Evolutionary conservation across 2,113 vertebrate species (phyloP).

Genomic region (Delphinus delphis): DNA sequence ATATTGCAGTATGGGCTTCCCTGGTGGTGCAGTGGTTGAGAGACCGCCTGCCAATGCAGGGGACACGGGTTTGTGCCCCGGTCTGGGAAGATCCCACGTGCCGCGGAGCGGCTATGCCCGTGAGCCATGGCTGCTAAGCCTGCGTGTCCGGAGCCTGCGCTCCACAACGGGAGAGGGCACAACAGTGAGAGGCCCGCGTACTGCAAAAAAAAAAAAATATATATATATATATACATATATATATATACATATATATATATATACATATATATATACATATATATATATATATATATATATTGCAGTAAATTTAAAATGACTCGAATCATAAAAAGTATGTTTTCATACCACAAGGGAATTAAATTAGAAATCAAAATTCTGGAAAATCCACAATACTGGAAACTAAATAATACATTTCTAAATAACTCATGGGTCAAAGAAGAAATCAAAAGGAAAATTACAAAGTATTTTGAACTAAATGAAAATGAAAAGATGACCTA

Average conservation of each 20-base stretch:
- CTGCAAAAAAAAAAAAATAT: not conserved
- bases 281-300: not conserved
- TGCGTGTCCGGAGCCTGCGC: no score
- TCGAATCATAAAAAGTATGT: not conserved
- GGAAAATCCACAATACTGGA: constrained; percentile 22
- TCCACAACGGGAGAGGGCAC: no score
- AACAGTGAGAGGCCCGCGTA: no score
- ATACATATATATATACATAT: not conserved
- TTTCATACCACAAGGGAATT: constrained; percentile 2
- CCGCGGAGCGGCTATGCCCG: no score
- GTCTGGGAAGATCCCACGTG: no score
- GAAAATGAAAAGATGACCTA: not conserved
- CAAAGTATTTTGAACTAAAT: not conserved
- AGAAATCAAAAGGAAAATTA: not conserved
- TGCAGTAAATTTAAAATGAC: constrained; percentile 26
- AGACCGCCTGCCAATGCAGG: no score
- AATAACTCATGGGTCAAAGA: not conserved
- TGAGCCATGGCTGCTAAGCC: no score
- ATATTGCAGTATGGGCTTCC: not conserved
- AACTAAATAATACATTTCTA: constrained; percentile 22
- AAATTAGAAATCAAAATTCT: constrained; percentile 24
- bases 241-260: not conserved
- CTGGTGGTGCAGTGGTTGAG: no score
- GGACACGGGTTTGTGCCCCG: no score
- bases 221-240: not conserved